Percentiles rank a stretch among this genome's conserved stretches.
phyloP scores from a whole-genome alignment of 1,140 invertebrate species.

The Lerema accius region DNA sequence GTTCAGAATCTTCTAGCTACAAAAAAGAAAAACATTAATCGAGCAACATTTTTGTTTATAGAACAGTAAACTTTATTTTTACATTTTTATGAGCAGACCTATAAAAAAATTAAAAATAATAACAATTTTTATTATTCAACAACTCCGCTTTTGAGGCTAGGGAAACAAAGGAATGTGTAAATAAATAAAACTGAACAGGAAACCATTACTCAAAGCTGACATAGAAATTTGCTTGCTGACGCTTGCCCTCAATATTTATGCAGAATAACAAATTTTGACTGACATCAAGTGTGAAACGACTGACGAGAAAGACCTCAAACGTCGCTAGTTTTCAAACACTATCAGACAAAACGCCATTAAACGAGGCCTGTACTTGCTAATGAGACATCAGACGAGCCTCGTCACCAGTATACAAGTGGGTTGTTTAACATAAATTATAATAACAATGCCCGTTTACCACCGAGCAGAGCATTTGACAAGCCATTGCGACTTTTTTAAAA shows the following conservation, averaged over 20 bases:
- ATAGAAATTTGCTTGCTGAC: neutral
- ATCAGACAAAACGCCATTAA: slow-evolving; percentile 21
- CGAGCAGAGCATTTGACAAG: slow-evolving; percentile 26
- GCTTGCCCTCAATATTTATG: too few species aligned
- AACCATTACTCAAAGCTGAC: neutral
- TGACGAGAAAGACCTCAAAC: neutral
- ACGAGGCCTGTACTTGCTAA: slow-evolving; percentile 42
- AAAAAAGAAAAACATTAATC: too few species aligned
- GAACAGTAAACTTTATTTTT: too few species aligned
- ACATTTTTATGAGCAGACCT: too few species aligned
- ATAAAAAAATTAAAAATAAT: too few species aligned
- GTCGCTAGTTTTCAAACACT: slow-evolving; percentile 11
- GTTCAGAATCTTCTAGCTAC: too few species aligned
- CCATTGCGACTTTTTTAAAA: slow-evolving; percentile 29
- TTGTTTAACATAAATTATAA: slow-evolving; percentile 63
- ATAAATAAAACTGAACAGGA: neutral
- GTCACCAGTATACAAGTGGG: slow-evolving; percentile 35
- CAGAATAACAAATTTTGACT: too few species aligned
- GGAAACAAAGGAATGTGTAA: too few species aligned
- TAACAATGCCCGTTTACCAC: slow-evolving; percentile 43
- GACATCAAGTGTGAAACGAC: neutral
- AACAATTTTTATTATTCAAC: too few species aligned
- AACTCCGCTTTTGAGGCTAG: too few species aligned
- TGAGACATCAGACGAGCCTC: slow-evolving; percentile 37
- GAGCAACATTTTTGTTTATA: too few species aligned